phyloP scores from a whole-genome alignment of 1,140 invertebrate genomes.

The Lordiphosa clarofinis region DNA sequence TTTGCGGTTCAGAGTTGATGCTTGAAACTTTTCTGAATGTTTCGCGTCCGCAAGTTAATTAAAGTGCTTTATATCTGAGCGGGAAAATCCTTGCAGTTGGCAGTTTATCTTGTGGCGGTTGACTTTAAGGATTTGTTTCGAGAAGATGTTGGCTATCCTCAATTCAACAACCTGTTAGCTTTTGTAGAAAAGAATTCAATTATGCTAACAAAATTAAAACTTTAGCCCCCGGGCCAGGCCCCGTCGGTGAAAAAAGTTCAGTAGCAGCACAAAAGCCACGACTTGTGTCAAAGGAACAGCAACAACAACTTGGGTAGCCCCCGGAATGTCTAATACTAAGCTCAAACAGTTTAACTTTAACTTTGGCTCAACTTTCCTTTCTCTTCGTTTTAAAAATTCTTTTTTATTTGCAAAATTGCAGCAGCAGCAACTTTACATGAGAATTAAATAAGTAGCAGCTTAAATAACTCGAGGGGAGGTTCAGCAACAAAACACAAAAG shows the following conservation, averaged over 20 bases:
- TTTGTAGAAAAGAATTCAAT: conserved; percentile 30
- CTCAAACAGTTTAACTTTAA: conserved; percentile 44
- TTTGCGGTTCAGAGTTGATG: conserved; percentile 75
- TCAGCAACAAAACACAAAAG: conserved; percentile 4
- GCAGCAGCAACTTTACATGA: conserved; percentile 62
- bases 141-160: too few relatives aligned
- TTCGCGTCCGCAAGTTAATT: conserved; percentile 73
- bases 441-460: conserved; percentile 74
- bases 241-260: conserved; percentile 13
- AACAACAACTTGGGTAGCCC: conserved; percentile 29
- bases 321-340: conserved; percentile 23
- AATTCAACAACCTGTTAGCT: conserved; percentile 29
- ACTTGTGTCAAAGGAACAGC: conserved; percentile 37
- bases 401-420: conserved; percentile 11
- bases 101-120: conserved; percentile 37
- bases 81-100: conserved; percentile 27
- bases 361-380: conserved; percentile 27
- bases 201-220: conserved; percentile 33
- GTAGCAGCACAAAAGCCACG: conserved; percentile 13
- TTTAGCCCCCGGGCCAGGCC: conserved; percentile 15
- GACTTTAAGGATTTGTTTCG: conserved; percentile 17
- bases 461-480: conserved; percentile 55
- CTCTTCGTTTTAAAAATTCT: conserved; percentile 15
- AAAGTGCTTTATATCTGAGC: conserved; percentile 66
- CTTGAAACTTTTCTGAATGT: conserved; percentile 63